Conservation (phyloP, 2,113 vertebrate species). For the Silurus glanis region DNA sequence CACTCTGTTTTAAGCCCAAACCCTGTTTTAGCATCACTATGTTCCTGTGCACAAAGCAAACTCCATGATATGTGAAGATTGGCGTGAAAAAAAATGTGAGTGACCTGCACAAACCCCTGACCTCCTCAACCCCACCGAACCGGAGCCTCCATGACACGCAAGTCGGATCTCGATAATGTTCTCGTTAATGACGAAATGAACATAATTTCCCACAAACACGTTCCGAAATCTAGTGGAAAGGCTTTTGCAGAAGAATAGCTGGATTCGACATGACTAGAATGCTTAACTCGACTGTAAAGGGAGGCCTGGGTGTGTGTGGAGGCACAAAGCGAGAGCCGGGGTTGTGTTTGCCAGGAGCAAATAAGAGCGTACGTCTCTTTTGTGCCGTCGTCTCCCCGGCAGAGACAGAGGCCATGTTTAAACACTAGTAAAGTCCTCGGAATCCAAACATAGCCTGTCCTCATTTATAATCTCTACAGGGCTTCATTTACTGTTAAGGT, state of each 20-base stretch:
- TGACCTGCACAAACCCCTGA: neutral
- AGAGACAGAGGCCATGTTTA: conserved; percentile 48
- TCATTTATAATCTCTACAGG: neutral
- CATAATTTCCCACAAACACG: neutral
- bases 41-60: neutral
- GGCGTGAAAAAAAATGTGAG: neutral
- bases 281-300: neutral
- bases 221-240: neutral
- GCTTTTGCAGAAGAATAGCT: neutral
- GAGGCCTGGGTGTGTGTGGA: neutral
- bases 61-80: neutral
- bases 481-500: neutral
- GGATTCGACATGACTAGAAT: no score
- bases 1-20: neutral
- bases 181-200: neutral
- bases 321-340: conserved; percentile 49
- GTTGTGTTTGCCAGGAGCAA: conserved; percentile 72
- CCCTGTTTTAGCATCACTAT: neutral
- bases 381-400: conserved; percentile 49
- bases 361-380: conserved; percentile 66
- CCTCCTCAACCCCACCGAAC: neutral
- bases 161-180: neutral
- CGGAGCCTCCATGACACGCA: no score
- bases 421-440: conserved; percentile 46
- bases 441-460: conserved; percentile 56